Conservation (phyloP, 2,888 invertebrate genomes). For the Embidobia sp. region DNA sequence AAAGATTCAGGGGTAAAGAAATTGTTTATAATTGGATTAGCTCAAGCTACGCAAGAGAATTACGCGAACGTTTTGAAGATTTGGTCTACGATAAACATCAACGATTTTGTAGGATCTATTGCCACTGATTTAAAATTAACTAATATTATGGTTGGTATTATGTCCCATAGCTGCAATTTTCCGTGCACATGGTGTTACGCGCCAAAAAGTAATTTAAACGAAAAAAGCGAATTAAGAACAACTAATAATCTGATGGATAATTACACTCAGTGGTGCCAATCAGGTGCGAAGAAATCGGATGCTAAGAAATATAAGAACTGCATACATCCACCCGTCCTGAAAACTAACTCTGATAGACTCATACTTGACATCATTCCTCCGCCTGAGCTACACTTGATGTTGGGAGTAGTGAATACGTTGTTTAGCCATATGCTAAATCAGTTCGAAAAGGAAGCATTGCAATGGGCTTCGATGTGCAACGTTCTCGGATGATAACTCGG, state of each 20-base stretch:
- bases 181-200: conserved; percentile 32
- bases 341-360: not conserved
- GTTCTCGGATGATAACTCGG: not conserved
- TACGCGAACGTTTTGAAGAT: conserved; percentile 18
- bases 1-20: conserved; percentile 27
- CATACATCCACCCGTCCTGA: conserved; percentile 9
- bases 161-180: conserved; percentile 20
- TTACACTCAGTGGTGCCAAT: conserved; percentile 4
- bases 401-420: conserved; percentile 21
- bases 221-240: not conserved
- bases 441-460: conserved; percentile 2
- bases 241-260: not conserved
- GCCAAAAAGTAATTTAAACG: conserved; percentile 15
- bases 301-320: conserved; percentile 12
- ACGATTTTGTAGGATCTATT: conserved; percentile 14
- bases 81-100: conserved; percentile 22
- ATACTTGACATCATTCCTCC: conserved; percentile 32
- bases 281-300: not conserved
- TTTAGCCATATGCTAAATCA: conserved; percentile 8
- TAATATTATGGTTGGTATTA: conserved; percentile 33
- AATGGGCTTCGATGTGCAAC: not conserved
- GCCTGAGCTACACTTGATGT: conserved; percentile 35
- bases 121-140: conserved; percentile 41
- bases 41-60: conserved; percentile 30
- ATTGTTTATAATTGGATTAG: conserved; percentile 16